Conservation (phyloP, 1,140 invertebrate species). For the Drosophila murphyi region DNA sequence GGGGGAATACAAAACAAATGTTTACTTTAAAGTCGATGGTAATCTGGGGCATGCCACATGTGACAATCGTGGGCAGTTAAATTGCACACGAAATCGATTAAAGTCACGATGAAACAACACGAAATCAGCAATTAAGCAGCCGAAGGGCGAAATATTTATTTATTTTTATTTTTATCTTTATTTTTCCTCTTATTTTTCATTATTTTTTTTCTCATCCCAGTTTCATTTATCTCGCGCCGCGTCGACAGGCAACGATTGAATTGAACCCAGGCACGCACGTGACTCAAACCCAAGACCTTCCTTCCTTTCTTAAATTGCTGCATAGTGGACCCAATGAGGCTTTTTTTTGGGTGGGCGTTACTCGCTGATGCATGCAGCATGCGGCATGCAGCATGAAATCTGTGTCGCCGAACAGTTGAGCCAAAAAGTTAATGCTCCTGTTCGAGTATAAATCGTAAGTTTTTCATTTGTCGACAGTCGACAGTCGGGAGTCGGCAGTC, state of each 20-base stretch:
- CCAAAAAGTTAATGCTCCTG: slow-evolving; percentile 32
- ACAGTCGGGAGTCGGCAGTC: background rate
- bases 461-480: slow-evolving; percentile 6
- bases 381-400: slow-evolving; percentile 24
- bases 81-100: slow-evolving; percentile 71
- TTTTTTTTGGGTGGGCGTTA: slow-evolving; percentile 38
- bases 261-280: slow-evolving; percentile 72
- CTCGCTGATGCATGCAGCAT: slow-evolving; percentile 11
- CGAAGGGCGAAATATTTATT: slow-evolving; percentile 71
- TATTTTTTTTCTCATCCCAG: slow-evolving; percentile 2
- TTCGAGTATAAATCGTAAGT: slow-evolving; percentile 3
- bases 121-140: slow-evolving; percentile 73
- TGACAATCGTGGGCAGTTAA: slow-evolving; percentile 68
- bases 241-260: slow-evolving; percentile 45
- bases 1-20: slow-evolving; percentile 68
- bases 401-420: slow-evolving; percentile 37
- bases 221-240: slow-evolving; percentile 37
- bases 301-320: slow-evolving; percentile 1
- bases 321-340: background rate
- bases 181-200: slow-evolving; percentile 15
- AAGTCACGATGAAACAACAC: slow-evolving; percentile 66
- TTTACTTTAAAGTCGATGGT: slow-evolving; percentile 75
- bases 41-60: slow-evolving; percentile 51
- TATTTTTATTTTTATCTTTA: slow-evolving; percentile 11
- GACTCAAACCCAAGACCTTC: slow-evolving; percentile 33